A percentile compares a stretch with the other conserved stretches of the same genome.
These are phyloP conservation scores for Epinotia brunnichana DNA, from an alignment of 2,888 invertebrate genomes.

Conservation along the genomic window DNA sequence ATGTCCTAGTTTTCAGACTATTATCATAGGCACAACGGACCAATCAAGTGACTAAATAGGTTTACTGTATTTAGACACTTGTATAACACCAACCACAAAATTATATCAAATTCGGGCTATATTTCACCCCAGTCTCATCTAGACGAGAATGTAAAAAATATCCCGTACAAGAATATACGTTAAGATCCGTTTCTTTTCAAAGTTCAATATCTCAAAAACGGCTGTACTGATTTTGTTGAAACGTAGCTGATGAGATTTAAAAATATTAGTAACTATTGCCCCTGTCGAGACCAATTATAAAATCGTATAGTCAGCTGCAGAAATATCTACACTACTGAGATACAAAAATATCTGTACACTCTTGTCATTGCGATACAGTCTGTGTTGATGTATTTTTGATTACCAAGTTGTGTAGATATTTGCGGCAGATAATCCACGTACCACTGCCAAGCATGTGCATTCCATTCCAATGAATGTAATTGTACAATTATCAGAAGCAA, in stretches of 20 bases:
- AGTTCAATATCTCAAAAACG: too few species aligned
- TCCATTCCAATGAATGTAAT: conserved; percentile 47
- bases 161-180: not conserved
- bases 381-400: not conserved
- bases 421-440: conserved; percentile 15
- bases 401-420: not conserved
- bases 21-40: too few species aligned
- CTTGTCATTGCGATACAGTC: too few species aligned
- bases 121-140: not conserved
- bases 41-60: not conserved
- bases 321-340: not conserved
- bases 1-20: too few species aligned
- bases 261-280: not conserved
- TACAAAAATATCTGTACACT: not conserved
- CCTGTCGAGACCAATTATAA: not conserved
- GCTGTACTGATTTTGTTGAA: too few species aligned
- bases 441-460: conserved; percentile 49
- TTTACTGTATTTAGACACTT: not conserved
- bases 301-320: not conserved
- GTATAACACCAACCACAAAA: not conserved
- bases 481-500: conserved; percentile 44
- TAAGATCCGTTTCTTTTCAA: too few species aligned
- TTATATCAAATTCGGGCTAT: not conserved
- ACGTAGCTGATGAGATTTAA: not conserved
- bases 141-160: not conserved